These are phyloP conservation scores for Athene noctua DNA, from an alignment of 2,113 vertebrate genomes.

Conservation along the genomic window DNA sequence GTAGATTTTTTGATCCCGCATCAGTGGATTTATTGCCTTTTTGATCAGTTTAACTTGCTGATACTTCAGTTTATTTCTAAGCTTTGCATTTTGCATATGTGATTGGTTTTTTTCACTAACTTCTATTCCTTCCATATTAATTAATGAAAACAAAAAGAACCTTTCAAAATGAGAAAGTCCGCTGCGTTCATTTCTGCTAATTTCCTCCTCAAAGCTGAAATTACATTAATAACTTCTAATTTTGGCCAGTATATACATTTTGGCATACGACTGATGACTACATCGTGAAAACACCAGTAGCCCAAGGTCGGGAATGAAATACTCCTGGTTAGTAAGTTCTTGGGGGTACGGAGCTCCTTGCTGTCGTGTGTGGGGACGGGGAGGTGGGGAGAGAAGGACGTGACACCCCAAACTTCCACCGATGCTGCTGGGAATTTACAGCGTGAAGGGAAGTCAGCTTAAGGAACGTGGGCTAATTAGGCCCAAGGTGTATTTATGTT, in stretches of 20 bases:
- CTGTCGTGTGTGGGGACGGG: not conserved
- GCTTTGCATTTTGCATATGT: conserved; percentile 51
- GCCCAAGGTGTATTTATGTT: not conserved
- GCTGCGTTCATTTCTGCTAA: conserved; percentile 41
- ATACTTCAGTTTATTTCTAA: conserved; percentile 53
- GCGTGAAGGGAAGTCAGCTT: not conserved
- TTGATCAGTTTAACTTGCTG: conserved; percentile 62
- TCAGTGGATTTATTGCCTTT: conserved; percentile 54
- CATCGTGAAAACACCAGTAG: not conserved
- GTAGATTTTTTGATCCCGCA: conserved; percentile 37
- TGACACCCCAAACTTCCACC: not conserved
- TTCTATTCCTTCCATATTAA: conserved; percentile 20
- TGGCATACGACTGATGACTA: conserved; percentile 3
- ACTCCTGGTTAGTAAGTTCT: not conserved
- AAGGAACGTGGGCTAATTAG: not conserved
- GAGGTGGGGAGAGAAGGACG: not conserved
- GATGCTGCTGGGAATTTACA: not conserved
- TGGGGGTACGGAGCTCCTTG: not conserved
- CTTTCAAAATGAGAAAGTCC: conserved; percentile 42
- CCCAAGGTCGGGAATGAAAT: conserved; percentile 23
- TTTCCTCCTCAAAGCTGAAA: conserved; percentile 28
- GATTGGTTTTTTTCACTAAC: conserved; percentile 46
- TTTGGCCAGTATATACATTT: not conserved
- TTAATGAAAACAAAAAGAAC: not conserved
- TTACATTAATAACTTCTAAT: not conserved